These are phyloP conservation scores for Hoplostethus mediterraneus DNA, from an alignment of 2,797 vertebrate genomes.

Conservation along the genomic window DNA sequence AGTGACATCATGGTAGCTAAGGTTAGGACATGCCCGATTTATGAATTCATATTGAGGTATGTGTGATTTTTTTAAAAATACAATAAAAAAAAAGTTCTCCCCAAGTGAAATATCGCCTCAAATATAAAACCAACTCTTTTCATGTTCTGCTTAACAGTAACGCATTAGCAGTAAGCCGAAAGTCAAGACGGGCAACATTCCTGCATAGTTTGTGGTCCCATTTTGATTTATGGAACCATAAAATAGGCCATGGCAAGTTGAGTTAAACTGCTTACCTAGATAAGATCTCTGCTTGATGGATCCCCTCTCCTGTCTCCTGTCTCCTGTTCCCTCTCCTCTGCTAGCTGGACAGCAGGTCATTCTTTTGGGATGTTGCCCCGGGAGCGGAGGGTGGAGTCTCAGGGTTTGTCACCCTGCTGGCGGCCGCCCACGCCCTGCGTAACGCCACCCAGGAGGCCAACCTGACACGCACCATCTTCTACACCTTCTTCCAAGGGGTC, in stretches of 20 bases:
- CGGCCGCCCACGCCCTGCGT: slow-evolving; percentile 87
- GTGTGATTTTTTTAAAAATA: neutral
- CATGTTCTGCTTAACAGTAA: neutral
- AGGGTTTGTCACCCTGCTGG: slow-evolving; percentile 90
- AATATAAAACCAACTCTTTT: neutral
- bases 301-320: slow-evolving; percentile 2
- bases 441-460: slow-evolving; percentile 78
- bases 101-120: neutral
- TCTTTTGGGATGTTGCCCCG: slow-evolving; percentile 93
- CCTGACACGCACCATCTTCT: slow-evolving; percentile 86
- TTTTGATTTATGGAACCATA: slow-evolving; percentile 6
- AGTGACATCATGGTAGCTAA: neutral
- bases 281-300: slow-evolving; percentile 4
- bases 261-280: slow-evolving; percentile 2
- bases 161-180: neutral
- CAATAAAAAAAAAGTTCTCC: neutral
- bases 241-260: slow-evolving; percentile 1
- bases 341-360: slow-evolving; percentile 94
- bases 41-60: neutral
- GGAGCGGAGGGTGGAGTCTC: slow-evolving; percentile 89
- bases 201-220: slow-evolving; percentile 3
- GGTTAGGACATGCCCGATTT: too few species aligned
- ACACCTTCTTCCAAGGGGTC: slow-evolving; percentile 96
- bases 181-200: neutral
- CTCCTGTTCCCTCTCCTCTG: neutral